A percentile compares a stretch with the other conserved stretches of the same genome.
These are phyloP conservation scores for Sebastes elongatus DNA, from an alignment of 2,797 vertebrate genomes.

Conservation along the genomic window DNA sequence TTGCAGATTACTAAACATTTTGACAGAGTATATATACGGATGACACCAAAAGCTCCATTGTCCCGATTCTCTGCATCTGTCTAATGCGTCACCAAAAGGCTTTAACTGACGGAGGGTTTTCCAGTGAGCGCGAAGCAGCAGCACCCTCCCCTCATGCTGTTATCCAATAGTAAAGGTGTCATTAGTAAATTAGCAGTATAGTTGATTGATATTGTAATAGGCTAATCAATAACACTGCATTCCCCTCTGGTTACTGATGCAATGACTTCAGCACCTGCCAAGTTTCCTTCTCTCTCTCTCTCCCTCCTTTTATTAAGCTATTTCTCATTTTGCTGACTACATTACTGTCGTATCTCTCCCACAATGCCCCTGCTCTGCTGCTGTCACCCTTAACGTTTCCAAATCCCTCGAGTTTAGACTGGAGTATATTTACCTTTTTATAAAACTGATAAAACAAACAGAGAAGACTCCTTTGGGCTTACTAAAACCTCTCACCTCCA, in stretches of 20 bases:
- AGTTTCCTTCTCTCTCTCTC: conserved; percentile 4
- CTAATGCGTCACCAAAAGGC: not conserved
- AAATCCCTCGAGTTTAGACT: conserved; percentile 14
- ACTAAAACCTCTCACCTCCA: not conserved
- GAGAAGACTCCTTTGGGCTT: not conserved
- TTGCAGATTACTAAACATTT: not conserved
- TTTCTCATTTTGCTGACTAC: conserved; percentile 62
- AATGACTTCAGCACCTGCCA: conserved; percentile 44
- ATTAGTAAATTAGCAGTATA: conserved; percentile 68
- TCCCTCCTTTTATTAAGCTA: conserved; percentile 52
- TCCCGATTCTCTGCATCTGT: not conserved
- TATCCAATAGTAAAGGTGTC: conserved; percentile 52
- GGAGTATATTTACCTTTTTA: conserved; percentile 28
- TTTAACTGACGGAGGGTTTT: not conserved
- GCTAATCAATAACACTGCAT: conserved; percentile 61
- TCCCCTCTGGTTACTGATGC: conserved; percentile 52
- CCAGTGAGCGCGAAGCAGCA: not conserved
- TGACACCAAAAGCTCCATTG: not conserved
- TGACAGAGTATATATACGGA: not conserved
- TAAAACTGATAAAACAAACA: conserved; percentile 42
- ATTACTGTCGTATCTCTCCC: conserved; percentile 39
- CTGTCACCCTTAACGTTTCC: conserved; percentile 13
- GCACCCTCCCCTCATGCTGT: not conserved
- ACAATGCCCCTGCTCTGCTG: conserved; percentile 18
- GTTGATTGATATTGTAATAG: conserved; percentile 63